Base-by-base conservation (phyloP, 2,888 invertebrate species). In the Caenorhabditis wallacei region DNA sequence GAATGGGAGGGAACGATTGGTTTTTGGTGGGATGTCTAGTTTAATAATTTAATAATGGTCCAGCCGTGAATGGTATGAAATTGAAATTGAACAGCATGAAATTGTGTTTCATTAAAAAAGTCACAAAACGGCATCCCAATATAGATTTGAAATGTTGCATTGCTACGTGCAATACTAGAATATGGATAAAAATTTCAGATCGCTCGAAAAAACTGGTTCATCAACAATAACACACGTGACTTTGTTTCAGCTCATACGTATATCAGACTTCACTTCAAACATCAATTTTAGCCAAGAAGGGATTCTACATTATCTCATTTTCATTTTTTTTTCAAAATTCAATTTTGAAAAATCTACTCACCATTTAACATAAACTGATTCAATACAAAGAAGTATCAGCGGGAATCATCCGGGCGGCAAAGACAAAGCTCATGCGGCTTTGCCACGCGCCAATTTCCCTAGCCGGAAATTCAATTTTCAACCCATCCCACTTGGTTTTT, bases 401-500 rank as follows among this genome's bases (percentile, higher is more conserved):
- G 20, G 16, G 20, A 64, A 35, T 64, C 64, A 64, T 51, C 63
- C 59, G n/a, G n/a, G 43, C 43, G 24, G 61, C 51, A 63, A 16
- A 66, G n/a, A n/a, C 26, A 26, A 48, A 64, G 64, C 69, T 56
- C 56, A 43, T 56, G 69, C 24, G 2, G 18, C 54, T 40, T 61
- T 48, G 54, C 54, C 64, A 26, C 20, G 68, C 68, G 30, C 51
- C 48, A 68, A 37, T 69, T 61, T 61, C 35, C n/a, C 13, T 24
- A 37, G 53, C 18, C 69, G 69, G 69, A 78, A 78, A 78, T 78
- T 78, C 63, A 63, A 78, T 78, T 78, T 78, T 69, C 78, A 78
- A 69, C 78, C 78, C 78, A 78, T 78, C 69, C 20, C 40, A 61
- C 24, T 30, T 10, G 24, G 22, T 18, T 63, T 64, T 72, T 70